Base-by-base conservation (phyloP, 2,797 vertebrate species). In the Carapus acus region DNA sequence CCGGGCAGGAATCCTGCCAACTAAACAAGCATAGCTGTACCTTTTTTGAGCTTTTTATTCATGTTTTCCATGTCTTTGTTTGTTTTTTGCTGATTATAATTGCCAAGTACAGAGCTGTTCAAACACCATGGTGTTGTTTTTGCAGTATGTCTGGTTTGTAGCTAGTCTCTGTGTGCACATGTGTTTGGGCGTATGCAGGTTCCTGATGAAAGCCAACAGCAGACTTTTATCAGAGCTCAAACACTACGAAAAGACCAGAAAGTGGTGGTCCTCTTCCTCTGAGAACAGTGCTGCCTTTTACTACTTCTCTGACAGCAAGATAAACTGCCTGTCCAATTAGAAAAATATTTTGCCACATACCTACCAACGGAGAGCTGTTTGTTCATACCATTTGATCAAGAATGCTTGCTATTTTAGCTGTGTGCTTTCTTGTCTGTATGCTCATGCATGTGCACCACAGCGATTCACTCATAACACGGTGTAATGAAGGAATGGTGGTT, bases 271-370 rank as follows among this genome's bases (percentile, higher is more conserved):
- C 78, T 80, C 77, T 87, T 80, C 85, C 87, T 89, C 83, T 86
- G 87, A 85, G 86, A 89, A 81, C 85, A 73, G 70, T 52, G 39
- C 61, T 17, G 75, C 79, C 86, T 87, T 88, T 89, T 88, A 88
- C 85, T 84, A 85, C 87, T 65, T 81, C 67, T 81, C 82, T 88
- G 89, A 90, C 89, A 89, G 87, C 83, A 89, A 89, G 88, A 90
- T 87, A 82, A 88, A 90, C 86, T 86, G 84, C 83, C 84, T 80
- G 78, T 87, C 88, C 89, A 89, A 90, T 90, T 90, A 89, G 83
- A 90, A 88, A 89, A 89, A 88, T 88, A 90, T 89, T 89, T 88
- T 83, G 83, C 77, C 80, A 70, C 85, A 83, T 87, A 87, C 83
- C 84, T 88, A 83, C 81, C 78, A 83, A 79, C 70, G 77, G 71